Base-by-base conservation (phyloP, 2,888 invertebrate genomes). In the Parthenolecanium corni region DNA sequence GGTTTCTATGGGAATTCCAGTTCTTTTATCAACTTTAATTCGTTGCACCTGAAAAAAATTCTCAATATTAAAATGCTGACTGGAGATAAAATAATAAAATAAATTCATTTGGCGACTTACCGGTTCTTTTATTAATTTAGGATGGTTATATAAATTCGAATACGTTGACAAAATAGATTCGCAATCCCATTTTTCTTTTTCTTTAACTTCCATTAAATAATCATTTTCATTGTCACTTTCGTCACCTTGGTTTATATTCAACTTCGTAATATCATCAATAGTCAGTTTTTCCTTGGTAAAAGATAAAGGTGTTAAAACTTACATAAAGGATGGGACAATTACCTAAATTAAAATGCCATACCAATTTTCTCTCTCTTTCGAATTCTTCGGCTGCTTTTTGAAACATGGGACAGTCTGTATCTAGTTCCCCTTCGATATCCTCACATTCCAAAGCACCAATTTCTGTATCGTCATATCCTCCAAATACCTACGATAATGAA, bases 101-200 rank as follows among this genome's bases (percentile, higher is more conserved):
- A 46, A 11, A 57, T 44, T 20, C 62, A 49, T n/a, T 38, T 47
- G 46, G 38, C 11, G 36, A 65, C 71, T 70, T 71, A 82, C 84
- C 74, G 72, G 70, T 70, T 88, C 89, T 52, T 80, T 78, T 57
- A 94, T 92, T 21, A 91, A 70, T 72, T 87, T 89, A 0, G 96
- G 96, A 75, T 89, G 90, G 75, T 96, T 95, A 73, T 91, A 92
- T 58, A 88, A 77, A 71, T 86, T 95, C 6, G 93, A 93, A 73
- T 90, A 90, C 0, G 90, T 93, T 20, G 89, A 87, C 4, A 94
- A 76, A 68, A 94, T 86, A 63, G 89, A 89, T 76, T 94, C 88
- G 70, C 94, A 94, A 75, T 95, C 94, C 88, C 71, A 68, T 70
- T 69, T 66, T 64, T 71, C 70, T 57, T 69, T 67, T 40, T 67